Conservation (phyloP, 2,888 invertebrate genomes). For the Dexiosoma caninum region DNA sequence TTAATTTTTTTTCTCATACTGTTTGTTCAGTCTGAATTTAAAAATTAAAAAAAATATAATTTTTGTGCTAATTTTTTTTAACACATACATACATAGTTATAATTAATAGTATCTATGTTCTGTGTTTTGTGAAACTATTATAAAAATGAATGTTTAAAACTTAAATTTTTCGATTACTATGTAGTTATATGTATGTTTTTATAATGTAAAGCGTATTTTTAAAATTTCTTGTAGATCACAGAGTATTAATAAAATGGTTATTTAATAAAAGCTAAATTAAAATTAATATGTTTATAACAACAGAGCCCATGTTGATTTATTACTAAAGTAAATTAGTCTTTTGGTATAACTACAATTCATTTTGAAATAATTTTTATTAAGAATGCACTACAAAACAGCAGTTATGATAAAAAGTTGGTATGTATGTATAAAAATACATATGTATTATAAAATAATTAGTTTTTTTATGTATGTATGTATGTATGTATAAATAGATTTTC, state of each 20-base stretch:
- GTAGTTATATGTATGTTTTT: background rate
- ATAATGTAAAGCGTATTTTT: conserved; percentile 23
- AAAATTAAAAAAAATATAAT: no score
- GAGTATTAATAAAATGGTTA: conserved; percentile 44
- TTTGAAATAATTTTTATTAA: conserved; percentile 24
- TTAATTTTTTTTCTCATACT: background rate
- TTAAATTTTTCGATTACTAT: background rate
- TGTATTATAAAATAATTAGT: conserved; percentile 40
- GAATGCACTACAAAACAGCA: conserved; percentile 48
- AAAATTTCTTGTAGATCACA: conserved; percentile 35
- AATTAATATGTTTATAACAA: conserved; percentile 32
- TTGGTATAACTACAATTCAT: conserved; percentile 40
- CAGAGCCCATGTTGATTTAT: conserved; percentile 43
- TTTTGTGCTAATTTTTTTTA: background rate
- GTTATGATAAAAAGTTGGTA: conserved; percentile 14
- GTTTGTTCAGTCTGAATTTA: no score
- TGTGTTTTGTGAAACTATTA: background rate
- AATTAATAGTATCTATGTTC: background rate
- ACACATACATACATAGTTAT: background rate
- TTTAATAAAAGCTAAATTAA: conserved; percentile 54
- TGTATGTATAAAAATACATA: conserved; percentile 6
- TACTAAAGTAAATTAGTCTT: conserved; percentile 46
- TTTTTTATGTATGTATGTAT: background rate
- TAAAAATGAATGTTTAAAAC: conserved; percentile 7
- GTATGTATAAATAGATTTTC: background rate